Evolutionary conservation across 2,888 invertebrate species (phyloP).

Genomic region (Melanargia galathea): DNA sequence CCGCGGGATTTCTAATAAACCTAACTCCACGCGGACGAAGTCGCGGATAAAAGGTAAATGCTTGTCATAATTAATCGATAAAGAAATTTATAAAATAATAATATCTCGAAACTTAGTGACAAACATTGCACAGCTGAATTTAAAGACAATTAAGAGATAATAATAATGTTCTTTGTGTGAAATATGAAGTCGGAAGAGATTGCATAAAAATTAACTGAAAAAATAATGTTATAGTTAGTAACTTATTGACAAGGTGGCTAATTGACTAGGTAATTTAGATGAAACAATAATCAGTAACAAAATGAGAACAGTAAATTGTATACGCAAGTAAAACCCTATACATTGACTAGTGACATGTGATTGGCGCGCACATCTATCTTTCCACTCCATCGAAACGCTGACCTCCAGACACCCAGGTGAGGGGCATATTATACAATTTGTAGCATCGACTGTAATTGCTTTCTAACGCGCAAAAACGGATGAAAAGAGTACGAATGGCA

Average conservation of each 20-base stretch:
- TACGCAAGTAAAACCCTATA: constrained; percentile 24
- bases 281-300: background rate
- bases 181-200: too few species aligned
- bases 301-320: background rate
- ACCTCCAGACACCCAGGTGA: constrained; percentile 75
- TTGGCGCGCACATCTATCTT: constrained; percentile 57
- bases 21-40: too few species aligned
- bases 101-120: background rate
- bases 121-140: background rate
- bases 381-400: constrained; percentile 54
- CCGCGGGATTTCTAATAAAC: too few species aligned
- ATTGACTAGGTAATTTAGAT: too few species aligned
- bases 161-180: too few species aligned
- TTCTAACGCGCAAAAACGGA: constrained; percentile 55
- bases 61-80: background rate
- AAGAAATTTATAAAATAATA: background rate
- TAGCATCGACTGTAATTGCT: constrained; percentile 54
- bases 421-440: constrained; percentile 52
- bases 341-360: constrained; percentile 52
- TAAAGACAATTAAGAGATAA: background rate
- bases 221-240: too few species aligned
- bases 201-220: too few species aligned
- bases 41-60: too few species aligned
- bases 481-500: constrained; percentile 46
- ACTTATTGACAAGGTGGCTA: too few species aligned